Evolutionary conservation across 2,888 invertebrate genomes (phyloP), one percentile per base, ranked within the genome.

Genomic region (Sussaba pulchella): DNA sequence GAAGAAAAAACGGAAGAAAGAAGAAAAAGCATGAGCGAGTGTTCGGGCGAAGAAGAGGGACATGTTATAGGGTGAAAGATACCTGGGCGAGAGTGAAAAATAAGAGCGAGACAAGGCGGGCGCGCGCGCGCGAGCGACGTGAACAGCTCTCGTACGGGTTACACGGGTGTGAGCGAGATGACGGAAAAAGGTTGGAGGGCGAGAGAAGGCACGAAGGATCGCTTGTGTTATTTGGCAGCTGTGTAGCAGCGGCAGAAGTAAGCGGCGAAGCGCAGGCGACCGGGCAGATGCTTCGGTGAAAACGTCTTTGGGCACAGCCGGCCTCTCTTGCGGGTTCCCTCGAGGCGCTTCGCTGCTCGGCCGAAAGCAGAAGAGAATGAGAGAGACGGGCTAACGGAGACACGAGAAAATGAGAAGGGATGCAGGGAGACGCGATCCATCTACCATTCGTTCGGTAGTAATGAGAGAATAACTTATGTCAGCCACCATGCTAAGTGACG

Each of bases 261-360:
- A 57, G 80, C 83, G 82, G 39, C 63, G 63, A 63, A 54, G 63
- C 71, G 72, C 70, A 75, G 69, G 57, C 76, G 64, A 69, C 45
- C 82, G 85, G 87, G 88, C 90, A 90, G 90, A 90, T 90, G 90
- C 90, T 89, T 83, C 85, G 87, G 87, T 88, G 85, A 87, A 88
- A 89, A 88, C 88, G 88, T 89, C 88, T 88, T 89, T 87, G 86
- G 88, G 85, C 74, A 77, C 88, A 88, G 88, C 88, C 88, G 88
- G 88, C 88, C 77, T 78, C 57, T 70, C 70, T 59, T 80, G 78
- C 81, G 76, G 80, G 67, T 72, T 82, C 61, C 50, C 61, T 36
- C 24, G 4, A 24, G 24, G n/a, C 57, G 57, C n/a, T 57, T 73
- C 26, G 54, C 66, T 57, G 26, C 57, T 43, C 59, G 31, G 31